Evolutionary conservation across 2,888 invertebrate genomes (phyloP).

Genomic region (Pheosia gnoma): DNA sequence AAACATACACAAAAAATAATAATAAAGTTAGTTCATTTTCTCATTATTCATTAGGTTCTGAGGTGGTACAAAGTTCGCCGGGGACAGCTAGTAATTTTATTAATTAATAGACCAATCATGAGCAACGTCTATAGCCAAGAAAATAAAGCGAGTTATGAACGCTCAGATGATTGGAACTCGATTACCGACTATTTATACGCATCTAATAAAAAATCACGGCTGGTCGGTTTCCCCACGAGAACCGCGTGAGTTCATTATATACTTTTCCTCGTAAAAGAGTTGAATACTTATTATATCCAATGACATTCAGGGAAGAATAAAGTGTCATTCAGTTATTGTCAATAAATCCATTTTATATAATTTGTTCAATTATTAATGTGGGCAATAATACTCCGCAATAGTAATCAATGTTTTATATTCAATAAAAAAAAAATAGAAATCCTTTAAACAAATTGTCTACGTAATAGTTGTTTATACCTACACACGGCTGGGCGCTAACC

Average conservation of each 20-base stretch:
- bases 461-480: not conserved
- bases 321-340: not conserved
- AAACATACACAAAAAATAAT: no score
- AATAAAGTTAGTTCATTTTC: no score
- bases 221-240: slow-evolving; percentile 16
- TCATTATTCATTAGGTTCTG: no score
- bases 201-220: slow-evolving; percentile 20
- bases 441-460: no score
- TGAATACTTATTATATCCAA: slow-evolving; percentile 7
- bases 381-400: not conserved
- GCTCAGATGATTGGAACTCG: slow-evolving; percentile 19
- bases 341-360: not conserved
- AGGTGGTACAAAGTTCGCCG: no score
- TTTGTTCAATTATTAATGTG: not conserved
- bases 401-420: no score
- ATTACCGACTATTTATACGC: slow-evolving; percentile 18
- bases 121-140: not conserved
- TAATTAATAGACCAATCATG: no score
- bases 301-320: not conserved
- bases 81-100: no score
- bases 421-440: no score
- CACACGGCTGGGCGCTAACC: not conserved
- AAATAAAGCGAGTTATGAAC: slow-evolving; percentile 12
- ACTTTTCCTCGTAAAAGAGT: slow-evolving; percentile 14
- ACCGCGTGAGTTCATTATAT: slow-evolving; percentile 23